Conservation (phyloP, 2,113 vertebrate genomes). For the Catharus fuscescens region DNA sequence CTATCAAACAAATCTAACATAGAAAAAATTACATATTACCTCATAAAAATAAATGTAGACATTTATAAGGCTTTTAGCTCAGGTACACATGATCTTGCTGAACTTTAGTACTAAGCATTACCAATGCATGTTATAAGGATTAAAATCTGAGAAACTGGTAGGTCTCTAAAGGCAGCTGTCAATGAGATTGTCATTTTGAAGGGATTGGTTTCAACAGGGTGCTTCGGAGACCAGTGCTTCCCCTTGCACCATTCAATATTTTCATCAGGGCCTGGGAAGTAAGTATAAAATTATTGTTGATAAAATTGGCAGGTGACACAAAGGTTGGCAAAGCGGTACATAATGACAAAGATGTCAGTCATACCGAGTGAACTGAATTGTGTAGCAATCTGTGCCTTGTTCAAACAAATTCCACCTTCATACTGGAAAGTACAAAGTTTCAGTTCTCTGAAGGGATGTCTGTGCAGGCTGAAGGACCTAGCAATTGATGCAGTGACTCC, state of each 20-base stretch:
- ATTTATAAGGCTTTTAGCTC: conserved; percentile 9
- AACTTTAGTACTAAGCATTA: not conserved
- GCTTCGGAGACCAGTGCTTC: not conserved
- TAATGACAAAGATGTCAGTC: conserved; percentile 18
- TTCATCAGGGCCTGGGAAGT: conserved; percentile 4
- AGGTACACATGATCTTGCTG: not conserved
- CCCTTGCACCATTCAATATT: conserved; percentile 34
- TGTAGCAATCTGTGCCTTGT: not conserved
- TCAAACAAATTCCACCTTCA: not conserved
- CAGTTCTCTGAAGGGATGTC: not conserved
- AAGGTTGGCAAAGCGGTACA: conserved; percentile 22
- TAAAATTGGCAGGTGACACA: conserved; percentile 46
- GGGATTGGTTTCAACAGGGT: not conserved
- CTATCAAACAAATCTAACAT: conserved; percentile 15
- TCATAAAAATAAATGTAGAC: not conserved
- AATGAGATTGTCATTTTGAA: not conserved
- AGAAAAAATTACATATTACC: not conserved
- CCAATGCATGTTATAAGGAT: not conserved
- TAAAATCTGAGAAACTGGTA: not conserved
- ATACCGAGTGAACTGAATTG: not conserved
- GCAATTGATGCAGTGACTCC: not conserved
- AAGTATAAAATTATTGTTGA: conserved; percentile 44
- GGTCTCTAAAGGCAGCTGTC: not conserved
- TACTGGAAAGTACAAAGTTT: not conserved
- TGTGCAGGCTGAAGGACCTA: not conserved